A percentile compares a stretch with the other conserved stretches of the same genome.
phyloP scores from a whole-genome alignment of 1,140 invertebrate species.

The Aphelinus certus region DNA sequence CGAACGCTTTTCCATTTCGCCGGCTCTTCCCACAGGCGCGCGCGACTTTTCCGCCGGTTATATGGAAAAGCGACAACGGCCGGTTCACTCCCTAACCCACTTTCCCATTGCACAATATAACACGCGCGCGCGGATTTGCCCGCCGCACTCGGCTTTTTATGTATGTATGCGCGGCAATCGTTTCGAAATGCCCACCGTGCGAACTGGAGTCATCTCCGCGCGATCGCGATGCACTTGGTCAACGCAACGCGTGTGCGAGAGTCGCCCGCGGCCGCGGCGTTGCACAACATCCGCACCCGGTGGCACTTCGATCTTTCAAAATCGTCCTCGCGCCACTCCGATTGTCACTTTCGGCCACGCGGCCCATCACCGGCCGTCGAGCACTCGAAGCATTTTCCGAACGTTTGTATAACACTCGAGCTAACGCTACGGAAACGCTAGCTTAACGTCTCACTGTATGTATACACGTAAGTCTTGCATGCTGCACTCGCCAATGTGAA shows the following conservation, averaged over 20 bases:
- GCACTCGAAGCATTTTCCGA: too few species aligned
- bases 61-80: not conserved
- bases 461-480: too few species aligned
- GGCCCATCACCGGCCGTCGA: too few species aligned
- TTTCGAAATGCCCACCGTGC: not conserved
- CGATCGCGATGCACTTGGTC: too few species aligned
- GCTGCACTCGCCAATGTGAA: too few species aligned
- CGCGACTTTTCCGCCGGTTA: conserved; percentile 5
- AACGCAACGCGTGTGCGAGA: too few species aligned
- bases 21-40: not conserved
- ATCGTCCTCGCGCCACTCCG: not conserved
- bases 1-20: conserved; percentile 5
- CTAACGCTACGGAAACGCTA: too few species aligned
- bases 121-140: not conserved
- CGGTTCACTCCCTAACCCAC: conserved; percentile 29
- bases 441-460: too few species aligned
- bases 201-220: not conserved
- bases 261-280: not conserved
- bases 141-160: not conserved
- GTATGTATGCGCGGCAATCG: too few species aligned
- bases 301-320: not conserved
- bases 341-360: too few species aligned
- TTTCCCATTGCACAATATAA: conserved; percentile 32
- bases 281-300: not conserved
- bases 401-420: too few species aligned